Conservation (phyloP, 1,140 invertebrate genomes). For the Drosophila parvula region DNA sequence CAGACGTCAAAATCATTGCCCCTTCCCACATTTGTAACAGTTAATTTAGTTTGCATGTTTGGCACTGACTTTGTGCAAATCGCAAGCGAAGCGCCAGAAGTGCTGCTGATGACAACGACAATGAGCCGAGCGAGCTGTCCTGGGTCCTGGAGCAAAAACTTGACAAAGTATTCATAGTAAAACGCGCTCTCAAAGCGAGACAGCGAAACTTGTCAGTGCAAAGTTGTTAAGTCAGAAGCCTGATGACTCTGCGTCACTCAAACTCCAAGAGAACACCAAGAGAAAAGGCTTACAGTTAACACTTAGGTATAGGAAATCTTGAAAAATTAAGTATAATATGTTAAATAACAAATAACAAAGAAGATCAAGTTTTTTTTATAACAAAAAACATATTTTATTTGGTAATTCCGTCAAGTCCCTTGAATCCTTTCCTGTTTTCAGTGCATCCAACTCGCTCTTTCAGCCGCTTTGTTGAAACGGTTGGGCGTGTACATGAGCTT, state of each 20-base stretch:
- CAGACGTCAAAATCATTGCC: conserved; percentile 33
- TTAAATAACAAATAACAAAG: not conserved
- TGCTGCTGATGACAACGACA: conserved; percentile 60
- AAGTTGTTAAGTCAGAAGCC: conserved; percentile 79
- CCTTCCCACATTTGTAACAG: conserved; percentile 56
- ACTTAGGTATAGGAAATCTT: not conserved
- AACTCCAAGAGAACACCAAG: conserved; percentile 18
- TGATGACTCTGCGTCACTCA: conserved; percentile 71
- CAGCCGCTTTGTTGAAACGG: conserved; percentile 13
- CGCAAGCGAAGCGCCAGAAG: conserved; percentile 46
- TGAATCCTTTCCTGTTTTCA: not conserved
- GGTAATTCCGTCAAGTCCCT: not conserved
- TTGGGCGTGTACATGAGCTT: conserved; percentile 46
- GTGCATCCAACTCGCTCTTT: conserved; percentile 10
- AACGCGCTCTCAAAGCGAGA: conserved; percentile 58
- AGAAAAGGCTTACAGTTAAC: not conserved
- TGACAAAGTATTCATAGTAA: conserved; percentile 77
- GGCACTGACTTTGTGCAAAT: conserved; percentile 63
- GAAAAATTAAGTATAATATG: not conserved
- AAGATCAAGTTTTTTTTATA: no score
- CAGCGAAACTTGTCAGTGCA: conserved; percentile 75
- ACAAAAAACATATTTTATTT: not conserved
- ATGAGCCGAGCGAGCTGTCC: conserved; percentile 28
- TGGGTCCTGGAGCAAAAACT: conserved; percentile 68
- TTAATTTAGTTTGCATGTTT: conserved; percentile 71